Percentiles rank a stretch among this genome's conserved stretches.
Evolutionary conservation across 2,888 invertebrate species (phyloP).

Genomic region (Calliphora vomitoria): DNA sequence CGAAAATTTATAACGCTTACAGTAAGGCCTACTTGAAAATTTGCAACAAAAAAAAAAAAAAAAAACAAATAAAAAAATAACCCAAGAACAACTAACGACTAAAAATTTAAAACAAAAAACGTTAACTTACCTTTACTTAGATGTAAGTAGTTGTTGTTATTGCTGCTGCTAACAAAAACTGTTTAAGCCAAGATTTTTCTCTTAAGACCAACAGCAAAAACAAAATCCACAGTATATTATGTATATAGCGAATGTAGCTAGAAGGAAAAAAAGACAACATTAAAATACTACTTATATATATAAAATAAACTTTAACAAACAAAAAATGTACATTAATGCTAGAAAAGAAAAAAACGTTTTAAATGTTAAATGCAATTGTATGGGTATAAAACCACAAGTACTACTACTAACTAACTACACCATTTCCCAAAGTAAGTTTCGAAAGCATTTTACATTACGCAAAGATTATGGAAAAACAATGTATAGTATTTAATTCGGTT

Average conservation of each 20-base stretch:
- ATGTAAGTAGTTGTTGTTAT: conserved; percentile 23
- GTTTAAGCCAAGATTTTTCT: conserved; percentile 52
- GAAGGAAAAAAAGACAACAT: conserved; percentile 34
- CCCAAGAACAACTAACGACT: conserved; percentile 43
- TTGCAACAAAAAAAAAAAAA: no score
- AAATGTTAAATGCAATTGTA: conserved; percentile 59
- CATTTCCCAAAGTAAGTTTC: conserved; percentile 18
- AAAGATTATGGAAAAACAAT: no score
- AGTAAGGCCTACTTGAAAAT: conserved; percentile 69
- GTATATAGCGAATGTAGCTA: conserved; percentile 52
- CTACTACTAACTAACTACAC: conserved; percentile 41
- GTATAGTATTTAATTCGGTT: no score
- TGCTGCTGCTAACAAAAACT: conserved; percentile 25
- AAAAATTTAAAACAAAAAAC: conserved; percentile 22
- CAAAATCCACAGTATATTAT: conserved; percentile 14
- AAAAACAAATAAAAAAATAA: conserved; percentile 44
- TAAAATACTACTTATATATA: conserved; percentile 4
- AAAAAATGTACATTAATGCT: conserved; percentile 19
- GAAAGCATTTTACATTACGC: no score
- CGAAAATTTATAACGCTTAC: conserved; percentile 74
- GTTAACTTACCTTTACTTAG: conserved; percentile 45
- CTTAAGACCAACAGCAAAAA: conserved; percentile 28
- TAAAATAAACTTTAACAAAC: conserved; percentile 44
- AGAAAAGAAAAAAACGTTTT: conserved; percentile 29
- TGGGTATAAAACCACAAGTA: conserved; percentile 34